phyloP scores from a whole-genome alignment of 2,797 vertebrate genomes.

The Xenentodon cancila region DNA sequence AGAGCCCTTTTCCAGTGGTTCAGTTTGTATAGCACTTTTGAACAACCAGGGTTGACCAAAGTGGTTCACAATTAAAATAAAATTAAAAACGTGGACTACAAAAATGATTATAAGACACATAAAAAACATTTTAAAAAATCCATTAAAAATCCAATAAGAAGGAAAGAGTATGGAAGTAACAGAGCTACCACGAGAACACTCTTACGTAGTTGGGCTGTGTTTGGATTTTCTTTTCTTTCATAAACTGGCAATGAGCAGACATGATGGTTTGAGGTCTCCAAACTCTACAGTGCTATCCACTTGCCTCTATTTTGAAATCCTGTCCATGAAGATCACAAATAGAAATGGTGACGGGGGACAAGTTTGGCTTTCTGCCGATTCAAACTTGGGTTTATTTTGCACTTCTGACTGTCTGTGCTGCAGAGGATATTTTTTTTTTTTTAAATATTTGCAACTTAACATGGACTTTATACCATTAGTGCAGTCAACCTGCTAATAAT shows the following conservation, averaged over 20 bases:
- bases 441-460: constrained; percentile 2
- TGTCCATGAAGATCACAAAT: too few relatives aligned
- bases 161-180: background rate
- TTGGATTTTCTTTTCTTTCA: too few relatives aligned
- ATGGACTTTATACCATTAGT: constrained; percentile 10
- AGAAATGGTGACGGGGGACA: too few relatives aligned
- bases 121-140: background rate
- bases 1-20: too few relatives aligned
- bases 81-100: background rate
- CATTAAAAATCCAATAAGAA: background rate
- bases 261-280: background rate
- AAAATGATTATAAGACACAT: background rate
- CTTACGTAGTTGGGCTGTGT: too few relatives aligned
- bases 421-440: background rate
- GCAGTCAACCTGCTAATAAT: constrained; percentile 45
- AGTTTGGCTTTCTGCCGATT: background rate
- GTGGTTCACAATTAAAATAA: background rate
- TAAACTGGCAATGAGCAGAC: background rate
- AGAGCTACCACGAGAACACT: background rate
- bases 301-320: background rate
- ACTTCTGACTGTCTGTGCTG: background rate
- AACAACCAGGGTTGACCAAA: background rate
- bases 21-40: too few relatives aligned
- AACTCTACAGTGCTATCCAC: background rate
- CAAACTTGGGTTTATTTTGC: background rate